Conservation (phyloP, 2,888 invertebrate species). For the Neria commutata region DNA sequence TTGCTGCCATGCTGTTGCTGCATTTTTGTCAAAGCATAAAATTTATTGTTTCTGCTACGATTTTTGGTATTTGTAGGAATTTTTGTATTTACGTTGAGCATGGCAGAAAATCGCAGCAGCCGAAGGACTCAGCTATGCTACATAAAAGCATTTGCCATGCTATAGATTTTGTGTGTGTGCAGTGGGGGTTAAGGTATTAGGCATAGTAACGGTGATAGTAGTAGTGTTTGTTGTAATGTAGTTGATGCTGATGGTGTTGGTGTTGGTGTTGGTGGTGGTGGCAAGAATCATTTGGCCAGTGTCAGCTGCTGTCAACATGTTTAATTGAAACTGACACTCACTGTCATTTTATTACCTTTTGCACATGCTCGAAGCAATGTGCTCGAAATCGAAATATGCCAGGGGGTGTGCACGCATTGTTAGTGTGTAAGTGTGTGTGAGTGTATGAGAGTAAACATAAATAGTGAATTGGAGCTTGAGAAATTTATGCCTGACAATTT, state of each 20-base stretch:
- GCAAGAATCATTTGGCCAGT: conserved; percentile 14
- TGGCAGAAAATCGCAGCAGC: conserved; percentile 23
- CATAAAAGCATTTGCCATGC: no score
- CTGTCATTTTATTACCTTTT: conserved; percentile 53
- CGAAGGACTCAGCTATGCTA: conserved; percentile 47
- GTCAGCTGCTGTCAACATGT: conserved; percentile 54
- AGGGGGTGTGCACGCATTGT: no score
- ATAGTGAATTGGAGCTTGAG: no score
- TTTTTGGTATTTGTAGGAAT: conserved; percentile 14
- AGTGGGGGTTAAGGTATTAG: conserved; percentile 8
- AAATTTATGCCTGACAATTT: conserved; percentile 41
- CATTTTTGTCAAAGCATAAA: conserved; percentile 10
- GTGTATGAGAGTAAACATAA: neutral
- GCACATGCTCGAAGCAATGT: conserved; percentile 38
- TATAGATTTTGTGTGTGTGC: conserved; percentile 11
- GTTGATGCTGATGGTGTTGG: neutral
- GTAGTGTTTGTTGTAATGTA: conserved; percentile 11
- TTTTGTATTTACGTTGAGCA: conserved; percentile 7
- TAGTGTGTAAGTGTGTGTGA: neutral
- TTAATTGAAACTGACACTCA: conserved; percentile 58
- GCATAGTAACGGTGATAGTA: neutral
- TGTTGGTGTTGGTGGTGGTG: neutral
- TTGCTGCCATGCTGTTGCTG: neutral
- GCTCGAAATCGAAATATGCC: neutral
- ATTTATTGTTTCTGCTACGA: conserved; percentile 26